Percentiles rank a stretch among this genome's conserved stretches.
These are phyloP conservation scores for Drosophila trapezifrons DNA, from an alignment of 1,140 invertebrate genomes.

Conservation along the genomic window DNA sequence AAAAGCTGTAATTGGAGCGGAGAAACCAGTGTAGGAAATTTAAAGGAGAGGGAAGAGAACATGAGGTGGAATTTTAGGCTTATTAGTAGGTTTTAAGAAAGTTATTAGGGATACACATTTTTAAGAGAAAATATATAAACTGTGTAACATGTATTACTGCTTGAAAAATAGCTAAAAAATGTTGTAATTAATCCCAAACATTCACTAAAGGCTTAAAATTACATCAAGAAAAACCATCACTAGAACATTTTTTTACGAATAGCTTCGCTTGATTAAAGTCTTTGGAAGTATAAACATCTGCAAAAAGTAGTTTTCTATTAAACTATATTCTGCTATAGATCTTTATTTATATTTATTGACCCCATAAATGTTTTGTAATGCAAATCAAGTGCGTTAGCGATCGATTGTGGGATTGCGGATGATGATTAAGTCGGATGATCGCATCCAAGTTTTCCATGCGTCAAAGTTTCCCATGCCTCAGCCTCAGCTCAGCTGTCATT, in stretches of 20 bases:
- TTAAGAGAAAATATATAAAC: too few species aligned
- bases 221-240: too few species aligned
- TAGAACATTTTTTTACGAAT: not conserved
- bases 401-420: slow-evolving; percentile 7
- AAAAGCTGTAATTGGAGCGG: slow-evolving; percentile 23
- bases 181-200: too few species aligned
- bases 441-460: slow-evolving; percentile 32
- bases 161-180: too few species aligned
- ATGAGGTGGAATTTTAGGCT: not conserved
- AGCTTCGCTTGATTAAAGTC: not conserved
- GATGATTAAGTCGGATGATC: slow-evolving; percentile 37
- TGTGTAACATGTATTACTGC: too few species aligned
- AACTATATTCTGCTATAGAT: not conserved
- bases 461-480: slow-evolving; percentile 14
- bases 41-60: not conserved
- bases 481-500: slow-evolving; percentile 21
- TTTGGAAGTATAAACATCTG: not conserved
- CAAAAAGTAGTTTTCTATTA: too few species aligned
- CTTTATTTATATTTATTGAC: not conserved
- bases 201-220: too few species aligned
- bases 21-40: not conserved
- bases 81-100: too few species aligned
- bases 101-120: too few species aligned
- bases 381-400: slow-evolving; percentile 18
- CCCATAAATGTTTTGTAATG: slow-evolving; percentile 16